phyloP scores from a whole-genome alignment of 2,113 vertebrate genomes.

The Miniopterus natalensis region DNA sequence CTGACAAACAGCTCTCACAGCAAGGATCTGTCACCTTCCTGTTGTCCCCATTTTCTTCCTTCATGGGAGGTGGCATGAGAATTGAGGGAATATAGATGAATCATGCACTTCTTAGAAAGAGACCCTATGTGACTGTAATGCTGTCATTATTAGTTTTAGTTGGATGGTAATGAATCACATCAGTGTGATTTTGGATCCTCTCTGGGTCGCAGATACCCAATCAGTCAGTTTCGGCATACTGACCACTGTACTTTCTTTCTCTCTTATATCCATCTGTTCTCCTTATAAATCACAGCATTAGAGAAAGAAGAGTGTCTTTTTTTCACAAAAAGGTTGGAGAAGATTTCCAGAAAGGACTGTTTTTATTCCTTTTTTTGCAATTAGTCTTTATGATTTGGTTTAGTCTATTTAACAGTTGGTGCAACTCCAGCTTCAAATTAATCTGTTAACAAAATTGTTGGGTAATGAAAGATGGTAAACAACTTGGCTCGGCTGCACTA shows the following conservation, averaged over 20 bases:
- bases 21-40: neutral
- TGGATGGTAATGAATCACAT: conserved; percentile 12
- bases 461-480: neutral
- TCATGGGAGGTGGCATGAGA: neutral
- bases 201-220: neutral
- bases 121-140: conserved; percentile 5
- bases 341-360: neutral
- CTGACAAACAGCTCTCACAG: neutral
- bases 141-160: neutral
- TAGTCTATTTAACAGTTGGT: neutral
- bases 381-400: neutral
- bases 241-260: neutral
- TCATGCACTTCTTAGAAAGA: conserved; percentile 29
- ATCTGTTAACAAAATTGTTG: neutral
- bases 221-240: neutral
- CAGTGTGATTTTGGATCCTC: neutral
- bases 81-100: neutral
- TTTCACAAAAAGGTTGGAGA: neutral
- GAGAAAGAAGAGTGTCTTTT: conserved; percentile 9
- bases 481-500: neutral
- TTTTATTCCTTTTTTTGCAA: neutral
- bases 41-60: neutral
- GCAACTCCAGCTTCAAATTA: neutral
- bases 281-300: neutral
- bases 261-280: neutral